Evolutionary conservation across 1,140 invertebrate species (phyloP).

Genomic region (Trichonephila clavipes): DNA sequence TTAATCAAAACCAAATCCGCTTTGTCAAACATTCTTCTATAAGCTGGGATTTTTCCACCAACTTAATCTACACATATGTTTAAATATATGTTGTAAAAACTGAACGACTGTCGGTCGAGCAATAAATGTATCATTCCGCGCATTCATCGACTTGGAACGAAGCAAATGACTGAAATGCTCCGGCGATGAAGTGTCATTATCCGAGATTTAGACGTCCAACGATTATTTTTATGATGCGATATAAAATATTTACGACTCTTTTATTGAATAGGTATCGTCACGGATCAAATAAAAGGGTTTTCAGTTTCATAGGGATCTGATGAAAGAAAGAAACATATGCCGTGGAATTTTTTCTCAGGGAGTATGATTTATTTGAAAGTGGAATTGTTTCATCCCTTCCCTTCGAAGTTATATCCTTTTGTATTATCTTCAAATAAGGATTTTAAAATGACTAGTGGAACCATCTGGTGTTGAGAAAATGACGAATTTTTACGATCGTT

Average conservation of each 20-base stretch:
- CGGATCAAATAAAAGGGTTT: conserved; percentile 69
- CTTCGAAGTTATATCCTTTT: neutral
- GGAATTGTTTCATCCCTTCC: conserved; percentile 22
- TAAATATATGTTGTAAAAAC: conserved; percentile 51
- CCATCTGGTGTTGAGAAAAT: neutral
- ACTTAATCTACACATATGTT: conserved; percentile 44
- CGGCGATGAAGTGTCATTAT: conserved; percentile 65
- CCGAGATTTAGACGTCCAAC: conserved; percentile 64
- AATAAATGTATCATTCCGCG: conserved; percentile 55
- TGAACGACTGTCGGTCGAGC: neutral
- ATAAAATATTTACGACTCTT: conserved; percentile 73
- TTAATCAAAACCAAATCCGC: neutral
- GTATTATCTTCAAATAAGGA: neutral
- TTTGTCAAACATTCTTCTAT: neutral
- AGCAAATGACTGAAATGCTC: conserved; percentile 45
- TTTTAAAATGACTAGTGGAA: neutral
- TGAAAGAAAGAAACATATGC: neutral
- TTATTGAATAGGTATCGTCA: conserved; percentile 71
- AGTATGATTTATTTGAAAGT: conserved; percentile 40
- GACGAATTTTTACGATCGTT: conserved; percentile 1
- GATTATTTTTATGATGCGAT: conserved; percentile 74
- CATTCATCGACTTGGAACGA: conserved; percentile 21
- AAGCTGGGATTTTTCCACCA: neutral
- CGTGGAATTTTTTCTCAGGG: neutral
- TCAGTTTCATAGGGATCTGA: conserved; percentile 55